These are phyloP conservation scores for Mesitornis unicolor DNA, from an alignment of 2,113 vertebrate species.

Conservation along the genomic window DNA sequence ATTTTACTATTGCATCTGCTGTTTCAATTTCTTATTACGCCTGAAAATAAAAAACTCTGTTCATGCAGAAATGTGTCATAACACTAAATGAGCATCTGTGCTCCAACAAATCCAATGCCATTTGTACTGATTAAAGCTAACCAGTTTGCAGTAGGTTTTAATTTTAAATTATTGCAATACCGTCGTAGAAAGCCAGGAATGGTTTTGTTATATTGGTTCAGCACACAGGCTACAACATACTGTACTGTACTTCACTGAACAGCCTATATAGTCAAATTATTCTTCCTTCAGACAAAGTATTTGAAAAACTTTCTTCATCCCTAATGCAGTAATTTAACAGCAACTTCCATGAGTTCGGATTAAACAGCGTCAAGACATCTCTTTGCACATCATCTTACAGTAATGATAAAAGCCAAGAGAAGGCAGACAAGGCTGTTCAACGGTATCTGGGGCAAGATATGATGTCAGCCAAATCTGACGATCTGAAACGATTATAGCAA, in stretches of 20 bases:
- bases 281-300: background rate
- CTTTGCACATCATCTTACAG: background rate
- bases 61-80: background rate
- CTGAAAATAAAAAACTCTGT: slow-evolving; percentile 1
- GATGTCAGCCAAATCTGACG: background rate
- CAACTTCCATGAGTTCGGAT: background rate
- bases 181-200: background rate
- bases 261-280: background rate
- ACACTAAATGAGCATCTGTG: background rate
- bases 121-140: background rate
- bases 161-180: background rate
- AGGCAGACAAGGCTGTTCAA: background rate
- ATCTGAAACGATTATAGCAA: background rate
- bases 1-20: background rate
- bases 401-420: background rate
- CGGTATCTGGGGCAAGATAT: background rate
- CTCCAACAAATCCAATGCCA: background rate
- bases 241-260: background rate
- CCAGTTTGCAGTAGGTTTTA: background rate
- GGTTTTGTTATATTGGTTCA: background rate
- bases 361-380: background rate
- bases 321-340: background rate
- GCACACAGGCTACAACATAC: background rate
- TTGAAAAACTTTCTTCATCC: background rate
- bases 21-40: background rate